Conservation (phyloP, 2,113 vertebrate genomes). For the Sakesphorus luctuosus region DNA sequence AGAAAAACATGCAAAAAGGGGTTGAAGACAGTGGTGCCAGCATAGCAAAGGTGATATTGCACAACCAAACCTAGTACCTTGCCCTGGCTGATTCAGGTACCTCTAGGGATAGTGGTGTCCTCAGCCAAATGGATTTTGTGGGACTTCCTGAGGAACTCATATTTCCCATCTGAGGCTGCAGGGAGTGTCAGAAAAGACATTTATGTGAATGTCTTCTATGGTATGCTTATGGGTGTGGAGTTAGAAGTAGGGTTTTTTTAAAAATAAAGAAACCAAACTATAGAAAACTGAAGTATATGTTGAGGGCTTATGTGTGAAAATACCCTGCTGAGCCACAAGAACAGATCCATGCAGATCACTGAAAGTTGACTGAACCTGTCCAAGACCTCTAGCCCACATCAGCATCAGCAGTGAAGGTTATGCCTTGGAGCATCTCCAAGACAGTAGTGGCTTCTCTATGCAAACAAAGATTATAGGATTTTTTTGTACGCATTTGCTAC, state of each 20-base stretch:
- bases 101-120: not conserved
- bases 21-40: not conserved
- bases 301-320: not conserved
- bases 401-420: not conserved
- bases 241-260: not conserved
- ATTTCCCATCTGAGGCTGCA: not conserved
- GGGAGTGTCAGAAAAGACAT: not conserved
- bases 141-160: not conserved
- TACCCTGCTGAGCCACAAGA: not conserved
- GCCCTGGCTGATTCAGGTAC: not conserved
- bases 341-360: not conserved
- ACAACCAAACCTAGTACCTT: not conserved
- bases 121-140: not conserved
- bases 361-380: not conserved
- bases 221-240: not conserved
- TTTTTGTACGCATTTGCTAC: not conserved
- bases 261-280: not conserved
- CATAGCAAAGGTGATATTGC: accelerated
- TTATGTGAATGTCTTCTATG: not conserved
- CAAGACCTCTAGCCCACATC: not conserved
- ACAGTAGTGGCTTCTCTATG: not conserved
- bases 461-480: not conserved
- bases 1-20: not conserved
- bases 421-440: not conserved
- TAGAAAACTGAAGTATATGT: not conserved